Conservation (phyloP, 2,888 invertebrate genomes). For the Cataglyphis cursor region DNA sequence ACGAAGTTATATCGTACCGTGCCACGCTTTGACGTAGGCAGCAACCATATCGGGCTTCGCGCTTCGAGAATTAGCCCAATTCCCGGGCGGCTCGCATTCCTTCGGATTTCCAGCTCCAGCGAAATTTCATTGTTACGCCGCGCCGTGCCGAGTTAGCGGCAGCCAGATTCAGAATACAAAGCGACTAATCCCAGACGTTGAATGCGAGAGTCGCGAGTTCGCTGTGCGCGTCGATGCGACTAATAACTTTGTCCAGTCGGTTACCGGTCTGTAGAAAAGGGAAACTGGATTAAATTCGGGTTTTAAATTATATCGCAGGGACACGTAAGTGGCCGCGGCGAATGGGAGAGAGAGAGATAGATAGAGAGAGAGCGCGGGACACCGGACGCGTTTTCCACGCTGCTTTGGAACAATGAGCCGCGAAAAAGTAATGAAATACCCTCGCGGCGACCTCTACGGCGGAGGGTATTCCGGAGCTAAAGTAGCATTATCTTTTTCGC, state of each 20-base stretch:
- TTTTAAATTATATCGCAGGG: slow-evolving; percentile 62
- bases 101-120: slow-evolving; percentile 49
- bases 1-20: slow-evolving; percentile 19
- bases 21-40: slow-evolving; percentile 9
- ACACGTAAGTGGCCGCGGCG: slow-evolving; percentile 44
- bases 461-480: slow-evolving; percentile 69
- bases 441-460: slow-evolving; percentile 38
- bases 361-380: slow-evolving; percentile 42
- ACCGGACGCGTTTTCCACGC: slow-evolving; percentile 68
- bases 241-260: slow-evolving; percentile 56
- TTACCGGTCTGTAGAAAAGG: slow-evolving; percentile 11
- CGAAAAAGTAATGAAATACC: slow-evolving; percentile 76
- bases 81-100: slow-evolving; percentile 60
- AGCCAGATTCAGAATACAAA: slow-evolving; percentile 55
- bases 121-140: slow-evolving; percentile 69
- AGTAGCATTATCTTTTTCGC: slow-evolving; percentile 73
- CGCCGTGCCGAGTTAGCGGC: slow-evolving; percentile 68
- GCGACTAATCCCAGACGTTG: slow-evolving; percentile 66
- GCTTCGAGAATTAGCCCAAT: slow-evolving; percentile 61
- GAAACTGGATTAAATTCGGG: slow-evolving; percentile 47
- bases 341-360: slow-evolving; percentile 33
- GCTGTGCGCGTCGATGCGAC: slow-evolving; percentile 64
- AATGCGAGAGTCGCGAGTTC: slow-evolving; percentile 66
- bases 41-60: slow-evolving; percentile 24
- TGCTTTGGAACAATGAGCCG: slow-evolving; percentile 75